Percentiles rank a stretch among this genome's conserved stretches.
Evolutionary conservation across 2,797 vertebrate species (phyloP).

Genomic region (Acipenser ruthenus): DNA sequence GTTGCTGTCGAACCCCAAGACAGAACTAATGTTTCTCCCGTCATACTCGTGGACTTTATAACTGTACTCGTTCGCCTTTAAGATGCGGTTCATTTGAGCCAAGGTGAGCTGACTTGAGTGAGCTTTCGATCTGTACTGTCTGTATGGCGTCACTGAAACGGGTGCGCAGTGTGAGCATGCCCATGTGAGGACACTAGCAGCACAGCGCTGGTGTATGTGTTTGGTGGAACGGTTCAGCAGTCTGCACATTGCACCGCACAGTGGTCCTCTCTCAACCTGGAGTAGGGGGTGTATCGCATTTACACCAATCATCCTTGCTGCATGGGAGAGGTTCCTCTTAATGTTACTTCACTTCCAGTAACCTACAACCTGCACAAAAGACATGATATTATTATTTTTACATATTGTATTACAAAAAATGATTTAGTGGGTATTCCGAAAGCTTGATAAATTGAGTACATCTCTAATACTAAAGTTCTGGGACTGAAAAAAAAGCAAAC

Average conservation of each 20-base stretch:
- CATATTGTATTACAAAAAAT: too few species aligned
- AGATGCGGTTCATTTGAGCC: conserved; percentile 35
- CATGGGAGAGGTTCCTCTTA: too few species aligned
- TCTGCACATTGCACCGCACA: conserved; percentile 1
- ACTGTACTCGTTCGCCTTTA: conserved; percentile 47
- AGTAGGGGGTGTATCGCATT: not conserved
- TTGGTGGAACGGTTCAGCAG: conserved; percentile 5
- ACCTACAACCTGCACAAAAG: too few species aligned
- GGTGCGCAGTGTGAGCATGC: too few species aligned
- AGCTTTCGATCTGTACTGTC: conserved; percentile 28
- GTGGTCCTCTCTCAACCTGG: too few species aligned
- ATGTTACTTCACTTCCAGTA: too few species aligned
- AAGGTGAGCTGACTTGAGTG: conserved; percentile 25
- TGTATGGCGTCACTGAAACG: conserved; percentile 18
- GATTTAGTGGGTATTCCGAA: too few species aligned
- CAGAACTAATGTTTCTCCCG: conserved; percentile 34
- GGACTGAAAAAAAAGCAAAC: too few species aligned
- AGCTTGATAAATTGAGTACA: too few species aligned
- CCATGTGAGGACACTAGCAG: not conserved
- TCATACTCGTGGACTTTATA: conserved; percentile 28
- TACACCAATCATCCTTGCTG: too few species aligned
- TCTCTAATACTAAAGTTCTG: too few species aligned
- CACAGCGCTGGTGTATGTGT: not conserved
- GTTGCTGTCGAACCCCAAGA: conserved; percentile 51
- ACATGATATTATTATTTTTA: too few species aligned